Conservation (phyloP, 2,888 invertebrate species). For the Lysandra coridon region DNA sequence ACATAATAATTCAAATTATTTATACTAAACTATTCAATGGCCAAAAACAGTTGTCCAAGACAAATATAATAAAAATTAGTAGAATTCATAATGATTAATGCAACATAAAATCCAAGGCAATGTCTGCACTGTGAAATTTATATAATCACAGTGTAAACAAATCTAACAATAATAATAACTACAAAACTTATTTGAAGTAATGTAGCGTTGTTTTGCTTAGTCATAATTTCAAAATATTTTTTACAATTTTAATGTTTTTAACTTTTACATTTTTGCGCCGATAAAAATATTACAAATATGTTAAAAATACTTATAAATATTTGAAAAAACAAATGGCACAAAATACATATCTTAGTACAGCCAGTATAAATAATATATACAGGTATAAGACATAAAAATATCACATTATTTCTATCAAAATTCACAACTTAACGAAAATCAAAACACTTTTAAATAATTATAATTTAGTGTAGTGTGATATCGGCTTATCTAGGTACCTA, state of each 20-base stretch:
- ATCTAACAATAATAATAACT: too few relatives aligned
- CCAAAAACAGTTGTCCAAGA: neutral
- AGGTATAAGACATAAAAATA: conserved; percentile 32
- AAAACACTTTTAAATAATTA: too few relatives aligned
- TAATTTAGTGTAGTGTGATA: neutral
- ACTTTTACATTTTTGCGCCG: neutral
- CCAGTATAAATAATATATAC: conserved; percentile 32
- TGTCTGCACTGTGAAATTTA: too few relatives aligned
- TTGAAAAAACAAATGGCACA: conserved; percentile 19
- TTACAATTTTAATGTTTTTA: too few relatives aligned
- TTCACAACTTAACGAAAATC: too few relatives aligned
- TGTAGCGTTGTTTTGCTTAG: too few relatives aligned
- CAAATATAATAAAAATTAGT: too few relatives aligned
- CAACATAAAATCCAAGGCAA: neutral
- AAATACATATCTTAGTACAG: conserved; percentile 32
- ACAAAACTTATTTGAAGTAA: too few relatives aligned
- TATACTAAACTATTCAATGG: neutral
- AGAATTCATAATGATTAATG: neutral
- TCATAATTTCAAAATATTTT: neutral
- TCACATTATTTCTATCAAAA: neutral
- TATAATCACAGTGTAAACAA: too few relatives aligned
- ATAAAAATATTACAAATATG: conserved; percentile 10
- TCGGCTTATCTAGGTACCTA: neutral
- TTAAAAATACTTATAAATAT: conserved; percentile 2
- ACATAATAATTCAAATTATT: neutral